Evolutionary conservation across 2,888 invertebrate species (phyloP), one percentile per base, ranked within the genome.

Genomic region (Leptopilina drosophilae): DNA sequence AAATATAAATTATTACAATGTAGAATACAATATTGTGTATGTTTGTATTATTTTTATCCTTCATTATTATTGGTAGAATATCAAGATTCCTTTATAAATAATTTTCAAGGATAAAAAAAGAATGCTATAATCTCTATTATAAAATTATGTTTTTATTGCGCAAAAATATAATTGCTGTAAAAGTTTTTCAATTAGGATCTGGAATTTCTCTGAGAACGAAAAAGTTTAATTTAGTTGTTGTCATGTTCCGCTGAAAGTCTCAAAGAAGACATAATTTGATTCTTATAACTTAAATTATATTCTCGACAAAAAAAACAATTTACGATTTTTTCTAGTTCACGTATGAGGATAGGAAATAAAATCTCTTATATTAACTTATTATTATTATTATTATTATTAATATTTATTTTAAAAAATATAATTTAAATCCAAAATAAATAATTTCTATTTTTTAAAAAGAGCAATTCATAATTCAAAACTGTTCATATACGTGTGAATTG

Each of bases 171-270:
- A 62, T 62, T 62, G 62, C 15, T n/a, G 62, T 62, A 62, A 62
- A 62, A 62, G 1, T 62, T 62, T 62, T 62, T 62, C 62, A 62
- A 62, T 62, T 62, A 62, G 62, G 15, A 62, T 62, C 9, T 20
- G 62, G 20, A 62, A 20, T 20, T 20, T 9, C 20, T 20, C 20
- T 62, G 62, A 33, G 33, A 62, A 62, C 62, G 15, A 15, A 62
- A 62, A 62, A 62, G 62, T 62, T 62, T 62, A 62, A 62, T 62
- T 62, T 62, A 62, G 62, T 62, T 62, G 62, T 62, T 62, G 59
- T 59, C 59, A 62, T 62, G 62, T 62, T 62, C 62, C 20, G 9
- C 20, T n/a, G 5, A 20, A 62, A 62, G 20, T 62, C 20, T 62
- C 20, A 62, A 62, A 20, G 62, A n/a, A 62, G 20, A 62, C 15